These are phyloP conservation scores for Poicephalus gulielmi DNA, from an alignment of 2,113 vertebrate genomes.

Conservation along the genomic window DNA sequence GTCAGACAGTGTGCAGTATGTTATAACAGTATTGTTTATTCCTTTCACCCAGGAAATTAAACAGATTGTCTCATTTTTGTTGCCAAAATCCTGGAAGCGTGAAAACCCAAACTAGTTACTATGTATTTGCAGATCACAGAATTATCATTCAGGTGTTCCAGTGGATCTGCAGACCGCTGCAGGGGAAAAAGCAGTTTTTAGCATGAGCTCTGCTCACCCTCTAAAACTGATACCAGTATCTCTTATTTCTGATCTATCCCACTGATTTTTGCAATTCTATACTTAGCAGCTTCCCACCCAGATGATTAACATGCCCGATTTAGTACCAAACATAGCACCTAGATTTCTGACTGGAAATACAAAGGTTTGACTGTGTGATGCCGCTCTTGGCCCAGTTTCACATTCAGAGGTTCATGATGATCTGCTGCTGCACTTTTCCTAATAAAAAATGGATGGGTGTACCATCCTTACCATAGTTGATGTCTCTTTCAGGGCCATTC, in stretches of 20 bases:
- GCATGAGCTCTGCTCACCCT: neutral
- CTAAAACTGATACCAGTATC: neutral
- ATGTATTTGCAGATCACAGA: neutral
- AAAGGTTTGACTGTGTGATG: neutral
- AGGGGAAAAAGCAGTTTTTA: neutral
- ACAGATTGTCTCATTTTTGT: conserved; percentile 3
- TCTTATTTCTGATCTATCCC: neutral
- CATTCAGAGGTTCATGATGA: neutral
- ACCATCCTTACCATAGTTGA: neutral
- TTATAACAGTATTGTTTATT: conserved; percentile 5
- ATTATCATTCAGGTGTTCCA: neutral
- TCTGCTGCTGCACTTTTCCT: neutral
- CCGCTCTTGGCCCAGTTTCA: neutral
- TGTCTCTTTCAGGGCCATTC: neutral
- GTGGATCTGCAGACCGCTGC: neutral
- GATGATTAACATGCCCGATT: neutral
- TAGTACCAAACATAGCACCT: neutral
- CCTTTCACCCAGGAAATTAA: neutral
- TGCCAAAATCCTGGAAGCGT: neutral
- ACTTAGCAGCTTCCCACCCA: neutral
- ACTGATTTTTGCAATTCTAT: neutral
- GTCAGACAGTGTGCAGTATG: neutral
- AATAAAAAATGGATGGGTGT: neutral
- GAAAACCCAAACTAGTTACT: neutral
- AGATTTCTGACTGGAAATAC: neutral